Evolutionary conservation across 2,113 vertebrate genomes (phyloP).

Genomic region (Synodontis membranacea): DNA sequence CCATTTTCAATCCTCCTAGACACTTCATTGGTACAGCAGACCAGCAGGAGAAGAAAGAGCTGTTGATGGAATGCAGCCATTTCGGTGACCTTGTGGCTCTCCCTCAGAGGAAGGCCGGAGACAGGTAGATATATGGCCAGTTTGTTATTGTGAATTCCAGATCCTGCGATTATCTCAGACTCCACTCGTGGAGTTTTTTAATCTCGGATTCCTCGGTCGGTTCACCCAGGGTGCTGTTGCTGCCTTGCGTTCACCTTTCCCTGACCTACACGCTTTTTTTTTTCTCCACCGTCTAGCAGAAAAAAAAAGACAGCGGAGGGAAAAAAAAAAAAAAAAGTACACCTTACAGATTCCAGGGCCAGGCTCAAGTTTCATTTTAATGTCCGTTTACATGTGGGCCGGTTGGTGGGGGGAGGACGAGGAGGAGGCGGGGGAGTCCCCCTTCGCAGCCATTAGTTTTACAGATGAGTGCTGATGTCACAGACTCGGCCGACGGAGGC

Average conservation of each 20-base stretch:
- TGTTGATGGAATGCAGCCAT: constrained; percentile 85
- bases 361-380: constrained; percentile 80
- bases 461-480: constrained; percentile 70
- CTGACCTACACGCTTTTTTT: constrained; percentile 69
- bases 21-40: constrained; percentile 62
- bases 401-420: constrained; percentile 51
- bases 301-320: constrained; percentile 19
- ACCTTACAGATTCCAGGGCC: constrained; percentile 77
- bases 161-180: constrained; percentile 96
- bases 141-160: constrained; percentile 98
- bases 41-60: constrained; percentile 64
- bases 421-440: constrained; percentile 61
- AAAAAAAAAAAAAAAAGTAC: constrained; percentile 75
- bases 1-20: constrained; percentile 71
- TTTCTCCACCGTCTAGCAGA: constrained; percentile 43
- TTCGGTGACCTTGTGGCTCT: constrained; percentile 86
- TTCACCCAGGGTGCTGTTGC: constrained; percentile 79
- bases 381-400: constrained; percentile 74
- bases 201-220: constrained; percentile 91
- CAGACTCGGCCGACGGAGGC: constrained; percentile 52
- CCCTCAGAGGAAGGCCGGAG: constrained; percentile 88
- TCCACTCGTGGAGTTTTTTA: constrained; percentile 94
- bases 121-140: constrained; percentile 98
- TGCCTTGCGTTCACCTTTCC: constrained; percentile 81
- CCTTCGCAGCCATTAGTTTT: constrained; percentile 65